Conservation (phyloP, 2,888 invertebrate genomes). For the Drosophila putrida region DNA sequence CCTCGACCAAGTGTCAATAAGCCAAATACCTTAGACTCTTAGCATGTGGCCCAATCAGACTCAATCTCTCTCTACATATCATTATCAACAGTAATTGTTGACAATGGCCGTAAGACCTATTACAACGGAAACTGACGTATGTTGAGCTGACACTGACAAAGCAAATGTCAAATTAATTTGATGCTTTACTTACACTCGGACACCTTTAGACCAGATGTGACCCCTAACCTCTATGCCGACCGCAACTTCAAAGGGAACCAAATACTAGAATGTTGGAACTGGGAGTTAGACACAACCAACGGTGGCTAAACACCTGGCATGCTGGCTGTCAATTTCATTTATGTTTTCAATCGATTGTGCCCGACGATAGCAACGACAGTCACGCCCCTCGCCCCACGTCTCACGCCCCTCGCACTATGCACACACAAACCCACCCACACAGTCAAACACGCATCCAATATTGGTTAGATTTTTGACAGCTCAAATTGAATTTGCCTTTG, state of each 20-base stretch:
- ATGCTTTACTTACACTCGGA: slow-evolving; percentile 68
- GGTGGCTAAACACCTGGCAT: slow-evolving; percentile 67
- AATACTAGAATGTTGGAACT: slow-evolving; percentile 25
- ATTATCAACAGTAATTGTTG: slow-evolving; percentile 44
- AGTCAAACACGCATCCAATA: slow-evolving; percentile 66
- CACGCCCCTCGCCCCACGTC: slow-evolving; percentile 32
- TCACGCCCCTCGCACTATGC: slow-evolving; percentile 32
- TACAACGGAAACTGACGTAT: slow-evolving; percentile 33
- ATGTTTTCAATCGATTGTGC: slow-evolving; percentile 80
- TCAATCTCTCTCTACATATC: slow-evolving; percentile 35
- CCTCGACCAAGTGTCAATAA: slow-evolving; percentile 63
- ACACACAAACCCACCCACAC: slow-evolving; percentile 21
- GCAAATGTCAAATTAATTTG: slow-evolving; percentile 81
- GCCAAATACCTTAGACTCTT: slow-evolving; percentile 45
- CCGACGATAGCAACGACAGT: slow-evolving; percentile 49
- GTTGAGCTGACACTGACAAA: slow-evolving; percentile 71
- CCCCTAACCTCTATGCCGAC: slow-evolving; percentile 4
- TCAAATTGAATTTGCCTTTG: slow-evolving; percentile 77
- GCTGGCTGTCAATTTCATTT: slow-evolving; percentile 81
- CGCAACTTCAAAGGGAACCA: slow-evolving; percentile 63
- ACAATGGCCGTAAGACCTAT: slow-evolving; percentile 31
- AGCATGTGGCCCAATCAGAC: slow-evolving; percentile 5
- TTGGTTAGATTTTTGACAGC: slow-evolving; percentile 82
- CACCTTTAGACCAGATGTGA: slow-evolving; percentile 49
- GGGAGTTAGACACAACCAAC: slow-evolving; percentile 15